Base-by-base conservation (phyloP, 2,888 invertebrate species). In the Parasteatoda lunata region DNA sequence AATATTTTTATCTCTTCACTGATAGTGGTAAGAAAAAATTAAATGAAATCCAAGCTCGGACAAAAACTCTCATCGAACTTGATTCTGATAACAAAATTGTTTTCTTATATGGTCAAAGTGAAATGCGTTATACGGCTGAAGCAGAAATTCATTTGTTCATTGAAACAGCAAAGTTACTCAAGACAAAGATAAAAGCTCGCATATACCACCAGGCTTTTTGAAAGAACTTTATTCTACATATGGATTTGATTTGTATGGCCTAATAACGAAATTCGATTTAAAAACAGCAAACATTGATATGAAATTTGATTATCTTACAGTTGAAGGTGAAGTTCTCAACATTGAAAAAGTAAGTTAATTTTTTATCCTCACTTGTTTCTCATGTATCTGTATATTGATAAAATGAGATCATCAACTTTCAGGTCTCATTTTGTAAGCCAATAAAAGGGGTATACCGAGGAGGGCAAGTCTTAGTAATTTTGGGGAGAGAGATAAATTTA, bases 141-240 rank as follows among this genome's bases (percentile, higher is more conserved):
- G 30, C 13, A 51, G 47, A 66, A 69, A 72, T 88, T 69, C 49
- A 64, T 64, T 4, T 64, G 8, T 48, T 71, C 5, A 48, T 9
- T 30, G 52, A 13, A 49, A 15, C 30, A 30, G 30, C 54, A 8
- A 65, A 13, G 7, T 15, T 13, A 5, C 68, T 59, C 9, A 71
- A 65, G 4, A 71, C 51, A n/a, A 69, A 66, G 68, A 30, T 51
- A 77, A 52, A 13, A 59, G 66, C 9, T 73, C 75, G 4, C n/a
- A 30, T 7, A 77, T 80, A n/a, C 88, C 88, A 7, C 7, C 15
- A 7, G 88, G 88, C 54, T 88, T 88, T 80, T 45, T 88, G 45
- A 88, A 80, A 66, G 11, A 15, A 5, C 69, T 84, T 51, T 84
- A 81, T 59, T 49, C 13, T 9, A 77, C 52, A 15, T 88, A 84